Evolutionary conservation across 2,888 invertebrate species (phyloP), one percentile per base, ranked within the genome.

Genomic region (Stenichneumon culpator): DNA sequence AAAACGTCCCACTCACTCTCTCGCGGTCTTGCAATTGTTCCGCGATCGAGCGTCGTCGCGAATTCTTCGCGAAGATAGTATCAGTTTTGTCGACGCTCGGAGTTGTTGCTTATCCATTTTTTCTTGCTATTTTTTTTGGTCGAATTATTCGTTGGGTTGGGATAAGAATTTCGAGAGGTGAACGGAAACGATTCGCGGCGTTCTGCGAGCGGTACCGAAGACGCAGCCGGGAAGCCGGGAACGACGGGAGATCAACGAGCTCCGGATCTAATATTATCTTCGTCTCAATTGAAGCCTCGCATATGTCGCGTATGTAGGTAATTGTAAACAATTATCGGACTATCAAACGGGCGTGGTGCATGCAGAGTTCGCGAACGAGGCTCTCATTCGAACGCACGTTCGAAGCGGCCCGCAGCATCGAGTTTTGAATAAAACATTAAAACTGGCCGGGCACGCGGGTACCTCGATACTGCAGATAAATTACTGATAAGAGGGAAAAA

Each of bases 281-380:
- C 60, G 28, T 60, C 68, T 80, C 79, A 78, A 83, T 78, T 86
- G 86, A 63, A 50, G 28, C n/a, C 44, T 73, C 32, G 68, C 72
- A 50, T 32, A 80, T 83, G 78, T 67, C 32, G 44, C 77, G 70
- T 74, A 70, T 70, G 78, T 78, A 72, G 7, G 84, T 86, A 86
- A 86, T 86, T 81, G 81, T 81, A 86, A 86, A 86, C 74, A 86
- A 86, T 82, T 69, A 86, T 60, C 50, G 60, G 65, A 68, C 82
- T 75, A 86, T 86, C 68, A 84, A 79, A 36, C 75, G 50, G 22
- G 22, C 25, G 22, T 63, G 69, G 11, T 44, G 44, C 44, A 44
- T 44, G 14, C 44, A 16, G 16, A 44, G 44, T 44, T 44, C 44
- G 44, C 16, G 44, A 44, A 44, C 44, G 44, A 44, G 4, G 44